Base-by-base conservation (phyloP, 1,140 invertebrate genomes). In the Neuroterus valhalla region DNA sequence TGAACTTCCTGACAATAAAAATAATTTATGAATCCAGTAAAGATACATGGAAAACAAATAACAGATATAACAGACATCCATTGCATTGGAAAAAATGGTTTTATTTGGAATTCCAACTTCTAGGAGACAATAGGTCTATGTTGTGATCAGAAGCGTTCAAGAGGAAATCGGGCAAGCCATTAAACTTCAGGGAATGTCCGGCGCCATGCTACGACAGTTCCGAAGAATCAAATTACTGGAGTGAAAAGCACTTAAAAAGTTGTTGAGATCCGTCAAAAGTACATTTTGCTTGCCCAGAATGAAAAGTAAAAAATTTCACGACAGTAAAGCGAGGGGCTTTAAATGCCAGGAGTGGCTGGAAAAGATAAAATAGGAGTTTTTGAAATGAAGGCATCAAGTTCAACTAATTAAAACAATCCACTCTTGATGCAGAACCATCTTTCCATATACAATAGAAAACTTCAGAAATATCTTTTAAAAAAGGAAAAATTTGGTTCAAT, bases 211-310 rank as follows among this genome's bases (percentile, higher is more conserved):
- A 26, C 26, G 52, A 62, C 55, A 62, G 26, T 8, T 4, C n/a
- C 31, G 23, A 26, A 31, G 55, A 62, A 62, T 62, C 12, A 55
- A 55, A 38, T 62, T 62, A 62, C 55, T 23, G 15, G 31, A 62
- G 26, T 31, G 55, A 38, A 62, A 62, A 62, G 55, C 55, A 62
- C 55, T 62, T 62, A 62, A 62, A 62, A 62, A 62, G 55, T 62
- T 62, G 52, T 26, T 26, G 21, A 55, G 52, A 55, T 55, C 52
- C 21, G 52, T 62, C 55, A 62, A 62, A 62, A 26, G 15, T 23
- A 12, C 1, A n/a, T 62, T 62, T 62, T 62, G 10, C 17, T 21
- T 23, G 8, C 10, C 17, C 11, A 23, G 19, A 52, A 21, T 14
- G 23, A 52, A 62, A 62, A 62, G 55, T 15, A 15, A 62, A 62